These are phyloP conservation scores for Epinephelus lanceolatus DNA, from an alignment of 2,113 vertebrate genomes.

Conservation along the genomic window DNA sequence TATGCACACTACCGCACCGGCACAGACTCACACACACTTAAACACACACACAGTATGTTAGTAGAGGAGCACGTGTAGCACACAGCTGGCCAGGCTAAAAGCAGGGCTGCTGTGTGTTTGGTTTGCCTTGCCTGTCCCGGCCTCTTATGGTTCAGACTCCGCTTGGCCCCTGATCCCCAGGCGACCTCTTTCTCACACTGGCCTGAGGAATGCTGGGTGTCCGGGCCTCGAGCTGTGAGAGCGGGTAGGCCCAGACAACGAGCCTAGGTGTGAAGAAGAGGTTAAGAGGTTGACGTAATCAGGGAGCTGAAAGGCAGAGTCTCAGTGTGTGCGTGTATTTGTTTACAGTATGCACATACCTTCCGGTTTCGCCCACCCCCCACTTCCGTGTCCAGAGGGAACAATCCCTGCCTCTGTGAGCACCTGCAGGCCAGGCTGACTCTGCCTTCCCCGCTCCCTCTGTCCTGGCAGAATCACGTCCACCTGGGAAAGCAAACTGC, in stretches of 20 bases:
- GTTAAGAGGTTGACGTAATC: conserved; percentile 66
- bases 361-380: conserved; percentile 15
- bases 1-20: conserved; percentile 31
- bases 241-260: conserved; percentile 45
- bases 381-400: conserved; percentile 45
- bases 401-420: conserved; percentile 74
- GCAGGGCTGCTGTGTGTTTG: conserved; percentile 16
- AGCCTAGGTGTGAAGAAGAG: conserved; percentile 69
- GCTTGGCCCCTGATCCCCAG: conserved; percentile 72
- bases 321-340: conserved; percentile 38
- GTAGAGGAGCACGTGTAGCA: conserved; percentile 25
- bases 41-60: conserved; percentile 40
- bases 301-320: conserved; percentile 15
- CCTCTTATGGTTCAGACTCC: conserved; percentile 51
- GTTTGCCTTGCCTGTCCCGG: conserved; percentile 11
- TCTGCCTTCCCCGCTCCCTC: conserved; percentile 45
- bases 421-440: conserved; percentile 63
- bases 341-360: conserved; percentile 36
- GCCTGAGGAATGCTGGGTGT: conserved; percentile 75
- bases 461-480: conserved; percentile 56
- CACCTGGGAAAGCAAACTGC: conserved; percentile 73
- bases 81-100: conserved; percentile 6
- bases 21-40: conserved; percentile 9
- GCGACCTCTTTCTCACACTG: conserved; percentile 77
- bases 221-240: conserved; percentile 24